A percentile compares a stretch with the other conserved stretches of the same genome.
Evolutionary conservation across 2,113 vertebrate species (phyloP).

Genomic region (Pseudorhombus dupliciocellatus): DNA sequence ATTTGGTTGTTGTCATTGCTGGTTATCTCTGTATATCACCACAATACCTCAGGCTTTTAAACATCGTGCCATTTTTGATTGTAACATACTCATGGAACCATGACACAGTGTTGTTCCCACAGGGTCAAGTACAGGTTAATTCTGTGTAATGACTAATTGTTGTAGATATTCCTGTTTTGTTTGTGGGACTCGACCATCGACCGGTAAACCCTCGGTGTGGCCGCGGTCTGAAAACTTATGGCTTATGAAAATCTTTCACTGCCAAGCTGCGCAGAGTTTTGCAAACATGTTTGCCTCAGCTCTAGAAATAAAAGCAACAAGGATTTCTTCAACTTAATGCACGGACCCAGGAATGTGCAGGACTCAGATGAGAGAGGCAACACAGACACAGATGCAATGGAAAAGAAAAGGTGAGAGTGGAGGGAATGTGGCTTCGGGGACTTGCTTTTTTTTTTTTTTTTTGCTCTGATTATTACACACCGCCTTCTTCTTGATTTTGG

Average conservation of each 20-base stretch:
- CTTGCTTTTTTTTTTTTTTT: no score
- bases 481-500: conserved; percentile 99
- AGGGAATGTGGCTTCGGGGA: conserved; percentile 54
- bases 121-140: neutral
- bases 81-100: neutral
- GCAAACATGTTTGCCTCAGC: neutral
- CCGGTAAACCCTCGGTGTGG: neutral
- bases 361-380: conserved; percentile 43
- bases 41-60: neutral
- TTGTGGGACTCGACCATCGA: no score
- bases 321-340: neutral
- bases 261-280: conserved; percentile 1
- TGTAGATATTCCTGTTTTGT: no score
- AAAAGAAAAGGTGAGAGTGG: conserved; percentile 48
- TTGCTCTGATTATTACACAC: conserved; percentile 88
- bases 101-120: neutral
- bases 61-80: neutral
- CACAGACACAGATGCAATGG: conserved; percentile 37
- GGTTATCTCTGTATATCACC: no score
- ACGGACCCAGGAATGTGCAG: conserved; percentile 19
- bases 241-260: conserved; percentile 1
- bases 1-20: no score
- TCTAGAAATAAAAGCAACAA: neutral
- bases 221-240: neutral
- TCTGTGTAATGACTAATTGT: neutral